Conservation (phyloP, 92 coral and sea anemone genomes). For the Scolanthus callimorphus region DNA sequence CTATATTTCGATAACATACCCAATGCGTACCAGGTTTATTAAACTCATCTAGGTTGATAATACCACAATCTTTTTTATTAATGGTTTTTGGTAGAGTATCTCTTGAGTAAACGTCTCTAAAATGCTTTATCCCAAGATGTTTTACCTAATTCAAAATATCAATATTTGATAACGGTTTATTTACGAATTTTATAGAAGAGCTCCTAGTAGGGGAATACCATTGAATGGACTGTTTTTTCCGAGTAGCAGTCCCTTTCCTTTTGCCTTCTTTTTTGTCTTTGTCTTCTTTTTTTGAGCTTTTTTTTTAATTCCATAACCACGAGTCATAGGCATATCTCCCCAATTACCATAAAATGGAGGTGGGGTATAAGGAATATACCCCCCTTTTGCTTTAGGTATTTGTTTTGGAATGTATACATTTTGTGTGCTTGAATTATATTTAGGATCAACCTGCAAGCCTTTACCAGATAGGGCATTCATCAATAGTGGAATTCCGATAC, state of each 20-base stretch:
- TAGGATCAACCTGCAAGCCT: slow-evolving; percentile 3
- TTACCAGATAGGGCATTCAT: slow-evolving; percentile 3
- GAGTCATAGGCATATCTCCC: background rate
- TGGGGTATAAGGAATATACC: background rate
- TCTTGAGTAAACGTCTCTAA: background rate
- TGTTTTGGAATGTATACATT: slow-evolving; percentile 1
- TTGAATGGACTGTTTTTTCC: too few relatives aligned
- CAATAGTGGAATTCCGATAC: slow-evolving; percentile 21
- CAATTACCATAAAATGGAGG: slow-evolving; percentile 1
- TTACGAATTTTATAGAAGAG: background rate
- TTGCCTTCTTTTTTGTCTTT: too few relatives aligned
- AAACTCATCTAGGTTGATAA: slow-evolving; percentile 1
- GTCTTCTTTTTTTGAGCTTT: background rate
- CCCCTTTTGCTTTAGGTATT: background rate
- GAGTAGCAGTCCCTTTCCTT: background rate
- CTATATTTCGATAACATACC: slow-evolving; percentile 5
- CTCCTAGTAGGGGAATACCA: too few relatives aligned
- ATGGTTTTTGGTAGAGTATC: background rate
- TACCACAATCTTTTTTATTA: slow-evolving; percentile 1
- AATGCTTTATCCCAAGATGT: background rate
- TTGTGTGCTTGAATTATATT: background rate
- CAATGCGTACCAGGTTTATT: slow-evolving; percentile 14
- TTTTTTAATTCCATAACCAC: background rate
- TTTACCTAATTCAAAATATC: too few relatives aligned
- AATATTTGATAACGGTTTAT: background rate